phyloP scores from a whole-genome alignment of 2,888 invertebrate species.

The Catocala nupta region DNA sequence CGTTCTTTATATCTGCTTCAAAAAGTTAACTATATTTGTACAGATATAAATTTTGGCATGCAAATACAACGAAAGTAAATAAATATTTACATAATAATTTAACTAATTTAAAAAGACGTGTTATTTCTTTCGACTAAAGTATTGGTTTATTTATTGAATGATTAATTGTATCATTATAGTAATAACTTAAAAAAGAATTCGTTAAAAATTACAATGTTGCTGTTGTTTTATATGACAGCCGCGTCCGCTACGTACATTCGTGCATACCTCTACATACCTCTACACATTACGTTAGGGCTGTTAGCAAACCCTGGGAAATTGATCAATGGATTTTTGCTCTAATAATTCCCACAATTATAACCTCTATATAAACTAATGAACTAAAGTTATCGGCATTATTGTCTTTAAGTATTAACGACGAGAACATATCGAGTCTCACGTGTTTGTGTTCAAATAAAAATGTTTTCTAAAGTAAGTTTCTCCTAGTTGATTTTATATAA shows the following conservation, averaged over 20 bases:
- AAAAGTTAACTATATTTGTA: too few relatives aligned
- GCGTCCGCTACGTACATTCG: slow-evolving; percentile 30
- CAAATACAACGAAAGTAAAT: too few relatives aligned
- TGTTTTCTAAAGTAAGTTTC: slow-evolving; percentile 74
- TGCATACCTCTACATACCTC: slow-evolving; percentile 54
- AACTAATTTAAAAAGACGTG: too few relatives aligned
- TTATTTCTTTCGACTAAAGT: too few relatives aligned
- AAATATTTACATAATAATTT: too few relatives aligned
- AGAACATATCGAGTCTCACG: slow-evolving; percentile 34
- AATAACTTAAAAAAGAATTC: neutral
- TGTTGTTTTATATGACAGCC: slow-evolving; percentile 19
- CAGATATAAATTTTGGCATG: too few relatives aligned
- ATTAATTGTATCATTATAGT: too few relatives aligned
- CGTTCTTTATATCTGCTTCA: too few relatives aligned
- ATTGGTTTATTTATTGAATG: too few relatives aligned
- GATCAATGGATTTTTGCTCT: slow-evolving; percentile 84
- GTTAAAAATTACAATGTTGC: neutral
- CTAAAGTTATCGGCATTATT: slow-evolving; percentile 62
- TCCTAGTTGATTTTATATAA: neutral
- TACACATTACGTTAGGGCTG: slow-evolving; percentile 72
- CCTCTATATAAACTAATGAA: slow-evolving; percentile 82
- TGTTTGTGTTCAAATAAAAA: slow-evolving; percentile 51
- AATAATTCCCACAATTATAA: slow-evolving; percentile 85
- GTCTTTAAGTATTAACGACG: slow-evolving; percentile 37
- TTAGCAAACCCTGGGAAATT: slow-evolving; percentile 82